phyloP scores from a whole-genome alignment of 2,113 vertebrate genomes.

The Theristicus caerulescens region DNA sequence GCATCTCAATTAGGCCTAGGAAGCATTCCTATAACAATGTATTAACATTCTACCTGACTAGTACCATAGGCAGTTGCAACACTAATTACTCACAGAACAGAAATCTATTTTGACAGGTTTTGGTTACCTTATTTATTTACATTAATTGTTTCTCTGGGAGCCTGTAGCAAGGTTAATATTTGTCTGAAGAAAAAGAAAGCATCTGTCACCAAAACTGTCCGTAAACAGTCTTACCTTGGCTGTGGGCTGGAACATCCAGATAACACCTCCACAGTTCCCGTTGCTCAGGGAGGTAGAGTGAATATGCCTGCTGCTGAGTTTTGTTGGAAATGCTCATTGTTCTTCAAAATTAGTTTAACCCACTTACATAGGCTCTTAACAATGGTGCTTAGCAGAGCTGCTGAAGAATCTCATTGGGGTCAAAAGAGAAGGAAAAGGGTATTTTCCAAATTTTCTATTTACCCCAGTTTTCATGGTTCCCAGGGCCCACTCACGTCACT shows the following conservation, averaged over 20 bases:
- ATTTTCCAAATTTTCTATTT: neutral
- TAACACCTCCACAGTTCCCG: neutral
- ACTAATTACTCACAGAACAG: neutral
- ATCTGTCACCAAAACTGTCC: neutral
- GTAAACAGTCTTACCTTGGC: neutral
- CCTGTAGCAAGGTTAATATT: neutral
- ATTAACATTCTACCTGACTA: neutral
- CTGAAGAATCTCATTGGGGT: neutral
- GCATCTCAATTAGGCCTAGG: neutral
- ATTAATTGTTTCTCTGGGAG: neutral
- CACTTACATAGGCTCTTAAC: neutral
- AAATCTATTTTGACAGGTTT: neutral
- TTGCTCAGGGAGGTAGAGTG: neutral
- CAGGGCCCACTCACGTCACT: too few relatives aligned
- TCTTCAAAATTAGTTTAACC: neutral
- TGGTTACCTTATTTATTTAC: neutral
- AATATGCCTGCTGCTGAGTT: neutral
- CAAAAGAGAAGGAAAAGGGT: neutral
- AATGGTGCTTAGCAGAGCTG: neutral
- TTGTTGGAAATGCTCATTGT: rapidly evolving
- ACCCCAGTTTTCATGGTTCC: neutral
- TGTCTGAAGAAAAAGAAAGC: neutral
- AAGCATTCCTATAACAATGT: neutral
- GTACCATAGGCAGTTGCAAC: neutral
- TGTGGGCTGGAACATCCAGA: neutral